A percentile compares a stretch with the other conserved stretches of the same genome.
Evolutionary conservation across 2,113 vertebrate species (phyloP).

Genomic region (Myotis brandtii): DNA sequence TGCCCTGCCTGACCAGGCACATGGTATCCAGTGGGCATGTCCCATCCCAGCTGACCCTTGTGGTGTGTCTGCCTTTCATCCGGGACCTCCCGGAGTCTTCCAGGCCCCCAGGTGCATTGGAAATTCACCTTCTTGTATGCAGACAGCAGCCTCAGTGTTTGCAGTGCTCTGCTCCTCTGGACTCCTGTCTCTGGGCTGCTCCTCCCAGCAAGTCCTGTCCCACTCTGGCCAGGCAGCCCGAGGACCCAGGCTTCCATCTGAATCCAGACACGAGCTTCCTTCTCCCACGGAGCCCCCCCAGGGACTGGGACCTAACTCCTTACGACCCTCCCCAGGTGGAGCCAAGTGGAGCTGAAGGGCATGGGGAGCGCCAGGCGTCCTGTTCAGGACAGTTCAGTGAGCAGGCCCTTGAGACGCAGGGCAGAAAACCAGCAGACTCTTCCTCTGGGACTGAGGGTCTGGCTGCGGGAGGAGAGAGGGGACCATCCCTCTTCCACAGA

Average conservation of each 20-base stretch:
- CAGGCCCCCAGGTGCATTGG: background rate
- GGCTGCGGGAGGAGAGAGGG: background rate
- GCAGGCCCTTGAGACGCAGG: accelerated
- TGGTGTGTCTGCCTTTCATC: background rate
- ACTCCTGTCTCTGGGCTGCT: background rate
- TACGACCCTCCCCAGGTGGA: background rate
- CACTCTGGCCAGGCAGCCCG: background rate
- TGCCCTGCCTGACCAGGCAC: background rate
- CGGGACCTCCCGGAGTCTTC: no score
- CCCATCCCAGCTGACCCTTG: background rate
- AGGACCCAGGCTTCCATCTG: background rate
- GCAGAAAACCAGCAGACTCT: background rate
- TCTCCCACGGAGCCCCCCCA: background rate
- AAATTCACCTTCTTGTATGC: background rate
- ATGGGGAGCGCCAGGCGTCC: background rate
- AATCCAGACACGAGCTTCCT: background rate
- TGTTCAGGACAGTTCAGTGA: background rate
- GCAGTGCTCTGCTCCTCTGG: accelerated
- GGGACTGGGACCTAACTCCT: background rate
- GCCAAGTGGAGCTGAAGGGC: background rate
- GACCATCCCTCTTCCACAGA: background rate
- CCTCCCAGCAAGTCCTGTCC: background rate
- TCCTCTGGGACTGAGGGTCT: background rate
- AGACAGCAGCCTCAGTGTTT: background rate
- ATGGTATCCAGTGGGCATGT: accelerated